Percentiles rank a stretch among this genome's conserved stretches.
Evolutionary conservation across 2,113 vertebrate genomes (phyloP).

Genomic region (Actenoides hombroni): DNA sequence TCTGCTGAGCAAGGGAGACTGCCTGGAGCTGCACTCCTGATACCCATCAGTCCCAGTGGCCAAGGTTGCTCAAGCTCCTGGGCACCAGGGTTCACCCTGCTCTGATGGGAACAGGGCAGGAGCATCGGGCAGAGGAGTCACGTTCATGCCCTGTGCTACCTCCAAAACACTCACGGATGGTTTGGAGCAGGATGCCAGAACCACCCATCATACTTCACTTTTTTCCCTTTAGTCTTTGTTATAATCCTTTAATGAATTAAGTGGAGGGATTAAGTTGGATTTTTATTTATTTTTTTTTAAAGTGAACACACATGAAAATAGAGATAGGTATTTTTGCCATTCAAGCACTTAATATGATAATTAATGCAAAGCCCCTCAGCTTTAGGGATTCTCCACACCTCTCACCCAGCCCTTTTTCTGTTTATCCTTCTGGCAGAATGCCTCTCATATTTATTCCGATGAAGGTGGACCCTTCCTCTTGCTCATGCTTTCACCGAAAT

Average conservation of each 20-base stretch:
- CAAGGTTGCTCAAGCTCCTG: not conserved
- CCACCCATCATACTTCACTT: slow-evolving; percentile 43
- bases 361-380: slow-evolving; percentile 53
- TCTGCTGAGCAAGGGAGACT: not conserved
- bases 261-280: slow-evolving; percentile 65
- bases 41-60: not conserved
- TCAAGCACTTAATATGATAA: slow-evolving; percentile 9
- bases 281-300: slow-evolving; percentile 33
- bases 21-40: not conserved
- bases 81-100: not conserved
- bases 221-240: slow-evolving; percentile 13
- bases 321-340: not conserved
- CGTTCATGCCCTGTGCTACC: not conserved
- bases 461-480: not conserved
- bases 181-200: slow-evolving; percentile 54
- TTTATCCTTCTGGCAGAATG: slow-evolving; percentile 10
- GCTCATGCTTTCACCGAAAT: not conserved
- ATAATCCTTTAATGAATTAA: slow-evolving; percentile 81
- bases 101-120: not conserved
- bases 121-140: fast-evolving
- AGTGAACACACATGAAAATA: not conserved
- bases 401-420: not conserved
- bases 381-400: slow-evolving; percentile 29
- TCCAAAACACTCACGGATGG: not conserved
- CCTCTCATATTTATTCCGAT: not conserved